Percentiles rank a stretch among this genome's conserved stretches.
phyloP scores from a whole-genome alignment of 2,797 vertebrate species.

The Mormyrus proboscirostris region DNA sequence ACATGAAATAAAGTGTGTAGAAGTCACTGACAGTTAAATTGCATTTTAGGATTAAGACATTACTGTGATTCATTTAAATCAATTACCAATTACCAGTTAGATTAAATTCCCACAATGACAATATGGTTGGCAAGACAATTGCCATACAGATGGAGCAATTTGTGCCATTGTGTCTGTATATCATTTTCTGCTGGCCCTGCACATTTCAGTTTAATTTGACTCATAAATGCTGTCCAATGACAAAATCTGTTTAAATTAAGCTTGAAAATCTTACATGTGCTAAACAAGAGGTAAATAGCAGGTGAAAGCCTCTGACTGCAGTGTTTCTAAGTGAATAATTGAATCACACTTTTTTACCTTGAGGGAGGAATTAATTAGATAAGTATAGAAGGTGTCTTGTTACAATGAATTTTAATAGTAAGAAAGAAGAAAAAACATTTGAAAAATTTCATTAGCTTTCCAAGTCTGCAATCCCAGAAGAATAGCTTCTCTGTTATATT shows the following conservation, averaged over 20 bases:
- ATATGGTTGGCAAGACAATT: neutral
- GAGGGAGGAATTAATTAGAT: neutral
- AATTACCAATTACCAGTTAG: neutral
- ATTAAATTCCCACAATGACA: neutral
- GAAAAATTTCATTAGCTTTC: neutral
- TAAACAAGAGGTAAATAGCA: neutral
- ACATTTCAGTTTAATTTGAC: neutral
- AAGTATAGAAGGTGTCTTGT: neutral
- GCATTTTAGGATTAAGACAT: neutral
- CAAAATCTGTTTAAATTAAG: neutral
- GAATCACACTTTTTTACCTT: neutral
- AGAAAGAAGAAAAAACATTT: neutral
- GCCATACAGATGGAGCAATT: neutral
- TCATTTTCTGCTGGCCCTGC: neutral
- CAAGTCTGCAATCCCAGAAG: neutral
- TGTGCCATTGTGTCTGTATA: neutral
- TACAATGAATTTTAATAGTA: neutral
- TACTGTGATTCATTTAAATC: neutral
- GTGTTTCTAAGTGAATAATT: constrained; percentile 14
- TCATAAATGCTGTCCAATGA: neutral
- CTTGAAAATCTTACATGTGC: neutral
- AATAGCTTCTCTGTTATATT: neutral
- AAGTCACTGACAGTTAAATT: neutral
- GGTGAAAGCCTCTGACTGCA: neutral
- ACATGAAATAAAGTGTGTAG: neutral